These are phyloP conservation scores for Girardinichthys multiradiatus DNA, from an alignment of 2,113 vertebrate genomes.

Conservation along the genomic window DNA sequence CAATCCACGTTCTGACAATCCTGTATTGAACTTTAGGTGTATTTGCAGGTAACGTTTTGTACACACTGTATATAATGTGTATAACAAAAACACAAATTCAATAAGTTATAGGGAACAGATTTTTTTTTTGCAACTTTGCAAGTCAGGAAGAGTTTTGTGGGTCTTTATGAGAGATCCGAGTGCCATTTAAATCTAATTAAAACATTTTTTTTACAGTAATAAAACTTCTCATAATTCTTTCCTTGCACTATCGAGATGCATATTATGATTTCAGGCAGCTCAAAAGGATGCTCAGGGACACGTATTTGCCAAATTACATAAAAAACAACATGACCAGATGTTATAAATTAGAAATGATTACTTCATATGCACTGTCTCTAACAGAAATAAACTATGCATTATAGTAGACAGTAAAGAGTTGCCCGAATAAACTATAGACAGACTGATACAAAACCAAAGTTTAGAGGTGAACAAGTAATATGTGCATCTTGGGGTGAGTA, in stretches of 20 bases:
- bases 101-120: background rate
- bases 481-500: background rate
- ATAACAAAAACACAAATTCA: background rate
- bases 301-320: background rate
- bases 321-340: too few species aligned
- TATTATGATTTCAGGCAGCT: background rate
- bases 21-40: slow-evolving; percentile 32
- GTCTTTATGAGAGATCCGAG: background rate
- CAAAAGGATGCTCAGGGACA: background rate
- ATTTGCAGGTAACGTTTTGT: background rate
- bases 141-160: background rate
- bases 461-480: too few species aligned
- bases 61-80: background rate
- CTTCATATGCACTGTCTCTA: background rate
- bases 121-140: background rate
- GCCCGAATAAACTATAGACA: too few species aligned
- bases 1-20: slow-evolving; percentile 14
- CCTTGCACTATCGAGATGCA: too few species aligned
- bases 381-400: background rate
- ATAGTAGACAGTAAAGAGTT: background rate
- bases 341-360: background rate
- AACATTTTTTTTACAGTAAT: background rate
- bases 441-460: too few species aligned
- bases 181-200: background rate
- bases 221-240: background rate